Conservation (phyloP, 2,797 vertebrate species). For the Sparus aurata region DNA sequence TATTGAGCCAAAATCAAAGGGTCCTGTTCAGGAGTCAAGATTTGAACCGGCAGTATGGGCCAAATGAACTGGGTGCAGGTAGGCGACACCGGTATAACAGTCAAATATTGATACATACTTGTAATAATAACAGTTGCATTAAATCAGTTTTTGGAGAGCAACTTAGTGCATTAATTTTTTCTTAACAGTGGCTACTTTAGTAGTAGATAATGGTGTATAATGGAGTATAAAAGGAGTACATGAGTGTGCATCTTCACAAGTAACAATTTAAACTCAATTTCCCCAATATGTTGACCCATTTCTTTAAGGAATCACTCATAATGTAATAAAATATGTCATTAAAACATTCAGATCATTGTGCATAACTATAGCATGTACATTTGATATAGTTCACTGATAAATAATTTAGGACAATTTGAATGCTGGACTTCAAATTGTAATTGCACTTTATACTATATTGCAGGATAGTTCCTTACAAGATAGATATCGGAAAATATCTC, state of each 20-base stretch:
- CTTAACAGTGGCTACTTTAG: background rate
- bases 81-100: background rate
- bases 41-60: conserved; percentile 20
- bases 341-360: background rate
- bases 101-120: background rate
- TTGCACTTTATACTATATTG: no score
- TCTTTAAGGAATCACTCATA: background rate
- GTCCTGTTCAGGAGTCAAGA: conserved; percentile 36
- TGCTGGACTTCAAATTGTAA: background rate
- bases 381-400: background rate
- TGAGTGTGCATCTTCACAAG: background rate
- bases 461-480: conserved; percentile 1
- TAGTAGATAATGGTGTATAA: background rate
- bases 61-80: background rate
- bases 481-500: background rate
- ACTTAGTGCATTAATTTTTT: background rate
- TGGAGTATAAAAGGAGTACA: background rate
- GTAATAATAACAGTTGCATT: background rate
- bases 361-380: background rate
- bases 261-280: background rate
- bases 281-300: background rate
- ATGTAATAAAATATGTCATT: background rate
- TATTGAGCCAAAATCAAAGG: conserved; percentile 64
- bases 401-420: background rate
- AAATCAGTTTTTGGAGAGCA: background rate